A percentile compares a stretch with the other conserved stretches of the same genome.
phyloP scores from a whole-genome alignment of 2,888 invertebrate genomes.

The Trisateles emortualis region DNA sequence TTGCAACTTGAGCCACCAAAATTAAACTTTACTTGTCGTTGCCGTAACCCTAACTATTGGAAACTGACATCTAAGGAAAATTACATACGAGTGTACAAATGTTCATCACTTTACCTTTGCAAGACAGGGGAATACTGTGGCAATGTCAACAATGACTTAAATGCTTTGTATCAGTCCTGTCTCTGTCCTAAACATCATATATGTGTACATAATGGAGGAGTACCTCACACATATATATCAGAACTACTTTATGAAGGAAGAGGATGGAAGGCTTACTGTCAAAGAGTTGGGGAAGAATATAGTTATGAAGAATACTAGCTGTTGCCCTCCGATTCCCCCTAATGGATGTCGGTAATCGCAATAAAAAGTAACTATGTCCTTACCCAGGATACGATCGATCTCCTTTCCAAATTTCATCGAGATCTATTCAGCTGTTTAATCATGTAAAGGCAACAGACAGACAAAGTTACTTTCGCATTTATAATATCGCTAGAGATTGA shows the following conservation, averaged over 20 bases:
- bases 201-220: conserved; percentile 84
- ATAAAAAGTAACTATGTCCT: no score
- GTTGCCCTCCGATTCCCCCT: no score
- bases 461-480: no score
- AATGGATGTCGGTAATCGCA: no score
- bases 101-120: conserved; percentile 83
- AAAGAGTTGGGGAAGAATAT: conserved; percentile 62
- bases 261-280: conserved; percentile 87
- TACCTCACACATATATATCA: conserved; percentile 73
- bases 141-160: conserved; percentile 85
- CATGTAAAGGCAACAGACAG: no score
- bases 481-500: no score
- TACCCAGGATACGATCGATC: no score
- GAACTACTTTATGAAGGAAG: conserved; percentile 87
- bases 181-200: conserved; percentile 87
- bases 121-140: conserved; percentile 87
- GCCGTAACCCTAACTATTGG: conserved; percentile 85
- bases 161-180: conserved; percentile 88
- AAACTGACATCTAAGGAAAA: conserved; percentile 61
- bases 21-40: conserved; percentile 80
- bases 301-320: conserved; percentile 73
- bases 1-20: conserved; percentile 75
- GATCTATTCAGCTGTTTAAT: no score
- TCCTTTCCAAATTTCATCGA: no score
- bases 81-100: conserved; percentile 66